These are phyloP conservation scores for Beris chalybata DNA, from an alignment of 2,888 invertebrate species.

Conservation along the genomic window DNA sequence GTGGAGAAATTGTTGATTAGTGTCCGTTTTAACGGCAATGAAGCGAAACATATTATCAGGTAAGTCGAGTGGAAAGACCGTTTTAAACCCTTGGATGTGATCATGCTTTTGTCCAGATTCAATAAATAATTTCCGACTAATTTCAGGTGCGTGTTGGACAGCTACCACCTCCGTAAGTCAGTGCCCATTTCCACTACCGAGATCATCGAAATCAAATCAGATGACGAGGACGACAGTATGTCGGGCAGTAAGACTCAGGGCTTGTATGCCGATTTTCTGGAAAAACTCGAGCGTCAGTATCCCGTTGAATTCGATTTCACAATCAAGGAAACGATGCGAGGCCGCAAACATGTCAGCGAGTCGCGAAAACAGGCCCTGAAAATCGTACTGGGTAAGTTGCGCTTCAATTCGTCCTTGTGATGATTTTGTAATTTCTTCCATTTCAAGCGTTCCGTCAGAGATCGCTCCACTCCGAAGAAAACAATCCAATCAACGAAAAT, in stretches of 20 bases:
- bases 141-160: constrained; percentile 59
- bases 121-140: constrained; percentile 5
- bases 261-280: constrained; percentile 63
- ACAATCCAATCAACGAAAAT: constrained; percentile 65
- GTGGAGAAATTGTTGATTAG: constrained; percentile 63
- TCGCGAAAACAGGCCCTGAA: constrained; percentile 55
- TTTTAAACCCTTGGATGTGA: no score
- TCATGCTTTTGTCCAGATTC: background rate
- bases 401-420: background rate
- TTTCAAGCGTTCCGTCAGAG: constrained; percentile 60
- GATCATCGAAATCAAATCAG: constrained; percentile 51
- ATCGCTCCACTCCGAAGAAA: constrained; percentile 59
- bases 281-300: constrained; percentile 69
- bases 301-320: constrained; percentile 71
- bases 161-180: constrained; percentile 17
- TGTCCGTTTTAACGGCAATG: constrained; percentile 62
- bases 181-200: constrained; percentile 46
- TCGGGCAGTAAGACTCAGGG: constrained; percentile 48
- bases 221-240: constrained; percentile 41
- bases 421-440: constrained; percentile 1
- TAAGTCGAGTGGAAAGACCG: constrained; percentile 51
- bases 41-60: constrained; percentile 63
- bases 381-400: constrained; percentile 48
- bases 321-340: constrained; percentile 63
- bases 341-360: constrained; percentile 49